Evolutionary conservation across 2,113 vertebrate species (phyloP), one percentile per base, ranked within the genome.

Genomic region (Rutilus rutilus): DNA sequence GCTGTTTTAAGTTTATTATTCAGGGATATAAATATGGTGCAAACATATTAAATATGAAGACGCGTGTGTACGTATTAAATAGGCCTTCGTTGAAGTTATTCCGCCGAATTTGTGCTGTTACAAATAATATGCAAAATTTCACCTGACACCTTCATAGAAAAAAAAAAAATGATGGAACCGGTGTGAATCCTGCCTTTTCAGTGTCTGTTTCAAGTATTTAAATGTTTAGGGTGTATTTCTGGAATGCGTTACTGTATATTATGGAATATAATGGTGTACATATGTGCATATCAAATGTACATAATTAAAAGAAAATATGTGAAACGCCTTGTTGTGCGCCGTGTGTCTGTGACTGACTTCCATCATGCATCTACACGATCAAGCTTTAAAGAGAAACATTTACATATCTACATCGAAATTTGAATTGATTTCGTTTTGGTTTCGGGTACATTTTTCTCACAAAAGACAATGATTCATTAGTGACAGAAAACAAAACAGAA

Each of bases 71-170:
- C 65, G 80, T 85, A 87, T 23, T 36, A 45, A 86, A 85, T 86
- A 90, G 87, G 57, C 80, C 86, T 87, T 60, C 82, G 59, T 84
- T 91, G 89, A 94, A 86, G 86, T 87, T 83, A 88, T 90, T 92
- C 92, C 74, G 91, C 89, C 89, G 92, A 80, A 92, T 87, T 89
- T 91, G 90, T 95, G 94, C 95, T 93, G 93, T 94, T 95, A 91
- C 92, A 93, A 27, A 80, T 88, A 94, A 94, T 94, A 95, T 96
- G 95, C 95, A 96, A 94, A 93, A 94, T 89, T 89, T 90, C 91
- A 91, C 91, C 77, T 47, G 47, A 75, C 90, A 87, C 78, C 87
- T 89, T 90, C 78, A 83, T 87, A 54, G 17, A 27, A 52, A 57
- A 78, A 88, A 27, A 52, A 57, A 78, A 88, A 83, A 67, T 76